These are phyloP conservation scores for Ochotona curzoniae DNA, from an alignment of 2,113 vertebrate species.

Conservation along the genomic window DNA sequence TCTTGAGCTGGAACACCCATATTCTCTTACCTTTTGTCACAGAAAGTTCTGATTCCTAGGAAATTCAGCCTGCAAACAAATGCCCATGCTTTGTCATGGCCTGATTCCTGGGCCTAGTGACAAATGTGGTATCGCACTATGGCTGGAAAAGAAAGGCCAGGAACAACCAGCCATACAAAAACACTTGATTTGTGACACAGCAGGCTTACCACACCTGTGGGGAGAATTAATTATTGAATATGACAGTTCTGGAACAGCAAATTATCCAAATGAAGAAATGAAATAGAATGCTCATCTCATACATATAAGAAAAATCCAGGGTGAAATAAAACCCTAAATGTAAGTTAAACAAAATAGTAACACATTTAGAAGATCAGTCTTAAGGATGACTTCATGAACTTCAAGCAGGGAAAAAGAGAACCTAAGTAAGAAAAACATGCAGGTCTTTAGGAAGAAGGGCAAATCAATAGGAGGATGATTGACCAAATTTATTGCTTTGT, in stretches of 20 bases:
- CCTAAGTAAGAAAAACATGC: not conserved
- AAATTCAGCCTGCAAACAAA: not conserved
- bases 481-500: not conserved
- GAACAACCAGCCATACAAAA: not conserved
- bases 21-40: not conserved
- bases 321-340: not conserved
- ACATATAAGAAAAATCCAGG: not conserved
- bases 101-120: not conserved
- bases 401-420: not conserved
- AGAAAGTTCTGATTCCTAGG: not conserved
- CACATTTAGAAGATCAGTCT: not conserved
- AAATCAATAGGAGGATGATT: not conserved
- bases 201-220: not conserved
- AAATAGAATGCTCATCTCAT: not conserved
- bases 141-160: not conserved
- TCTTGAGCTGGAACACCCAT: not conserved
- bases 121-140: not conserved
- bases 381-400: not conserved
- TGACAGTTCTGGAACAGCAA: not conserved
- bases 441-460: not conserved
- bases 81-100: not conserved
- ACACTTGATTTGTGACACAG: not conserved
- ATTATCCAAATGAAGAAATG: not conserved
- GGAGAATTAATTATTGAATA: not conserved
- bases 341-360: not conserved